Conservation (phyloP, 2,888 invertebrate species). For the Steinernema scapterisci region DNA sequence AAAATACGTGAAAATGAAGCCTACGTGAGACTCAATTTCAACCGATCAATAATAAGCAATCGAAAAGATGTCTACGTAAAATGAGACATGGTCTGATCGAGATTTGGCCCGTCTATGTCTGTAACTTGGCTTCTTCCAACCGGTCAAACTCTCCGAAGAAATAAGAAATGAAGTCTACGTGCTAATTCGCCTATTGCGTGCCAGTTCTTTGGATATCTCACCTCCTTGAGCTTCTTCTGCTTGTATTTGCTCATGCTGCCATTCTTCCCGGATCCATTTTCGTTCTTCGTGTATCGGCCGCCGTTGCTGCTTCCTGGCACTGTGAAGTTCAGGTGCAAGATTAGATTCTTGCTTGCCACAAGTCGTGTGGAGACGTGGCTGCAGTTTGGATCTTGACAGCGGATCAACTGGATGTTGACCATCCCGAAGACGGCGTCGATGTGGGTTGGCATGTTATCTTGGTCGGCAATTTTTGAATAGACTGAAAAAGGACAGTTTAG, state of each 20-base stretch:
- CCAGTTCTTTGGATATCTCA: no score
- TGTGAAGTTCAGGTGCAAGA: background rate
- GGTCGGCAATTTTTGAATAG: background rate
- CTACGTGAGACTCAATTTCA: no score
- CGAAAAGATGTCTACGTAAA: no score
- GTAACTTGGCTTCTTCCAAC: no score
- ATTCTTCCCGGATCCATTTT: background rate
- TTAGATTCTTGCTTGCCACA: background rate
- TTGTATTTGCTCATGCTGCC: slow-evolving; percentile 31
- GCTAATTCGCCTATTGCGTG: no score
- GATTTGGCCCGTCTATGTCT: no score
- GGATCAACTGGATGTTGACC: background rate
- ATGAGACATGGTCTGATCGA: no score
- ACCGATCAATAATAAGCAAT: no score
- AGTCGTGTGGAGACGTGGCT: background rate
- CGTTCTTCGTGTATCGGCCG: background rate
- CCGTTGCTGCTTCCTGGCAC: background rate
- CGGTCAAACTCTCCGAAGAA: no score
- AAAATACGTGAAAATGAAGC: no score
- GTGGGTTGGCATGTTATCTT: background rate
- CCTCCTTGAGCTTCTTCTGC: slow-evolving; percentile 24
- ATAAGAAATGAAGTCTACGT: no score
- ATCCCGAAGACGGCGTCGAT: slow-evolving; percentile 20
- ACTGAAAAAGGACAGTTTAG: no score
- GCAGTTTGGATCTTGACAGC: background rate